phyloP scores from a whole-genome alignment of 2,888 invertebrate genomes.

The Platypus cylindrus region DNA sequence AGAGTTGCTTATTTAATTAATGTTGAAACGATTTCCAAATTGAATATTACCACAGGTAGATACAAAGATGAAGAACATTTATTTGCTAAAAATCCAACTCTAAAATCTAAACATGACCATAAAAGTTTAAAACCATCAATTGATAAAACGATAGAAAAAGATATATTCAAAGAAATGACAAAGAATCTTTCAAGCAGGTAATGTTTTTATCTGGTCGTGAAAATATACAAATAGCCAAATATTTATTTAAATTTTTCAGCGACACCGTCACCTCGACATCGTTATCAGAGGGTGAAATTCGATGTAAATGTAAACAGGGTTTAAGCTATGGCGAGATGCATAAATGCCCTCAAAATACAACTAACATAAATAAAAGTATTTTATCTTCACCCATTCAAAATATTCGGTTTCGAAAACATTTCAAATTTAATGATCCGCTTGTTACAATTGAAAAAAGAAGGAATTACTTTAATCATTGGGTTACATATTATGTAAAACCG shows the following conservation, averaged over 20 bases:
- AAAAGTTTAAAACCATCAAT: too few relatives aligned
- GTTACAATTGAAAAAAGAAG: conserved; percentile 19
- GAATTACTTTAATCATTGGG: conserved; percentile 26
- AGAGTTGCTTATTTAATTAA: too few relatives aligned
- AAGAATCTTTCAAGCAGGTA: not conserved
- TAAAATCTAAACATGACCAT: too few relatives aligned
- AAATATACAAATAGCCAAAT: too few relatives aligned
- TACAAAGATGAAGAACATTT: conserved; percentile 19
- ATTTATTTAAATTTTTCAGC: too few relatives aligned
- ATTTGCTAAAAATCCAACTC: conserved; percentile 12
- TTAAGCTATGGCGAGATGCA: conserved; percentile 28
- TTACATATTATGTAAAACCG: conserved; percentile 24
- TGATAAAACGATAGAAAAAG: too few relatives aligned
- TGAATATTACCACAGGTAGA: conserved; percentile 16
- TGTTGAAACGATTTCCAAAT: too few relatives aligned
- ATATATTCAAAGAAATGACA: not conserved
- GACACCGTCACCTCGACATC: conserved; percentile 14
- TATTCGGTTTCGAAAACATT: conserved; percentile 1
- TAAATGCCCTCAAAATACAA: conserved; percentile 12
- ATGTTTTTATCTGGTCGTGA: not conserved
- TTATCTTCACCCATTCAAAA: conserved; percentile 1
- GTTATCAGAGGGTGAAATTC: conserved; percentile 25
- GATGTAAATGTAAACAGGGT: conserved; percentile 18
- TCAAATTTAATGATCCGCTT: conserved; percentile 12
- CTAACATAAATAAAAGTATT: conserved; percentile 10